These are phyloP conservation scores for Drosophila helvetica DNA, from an alignment of 2,888 invertebrate genomes.

Conservation along the genomic window DNA sequence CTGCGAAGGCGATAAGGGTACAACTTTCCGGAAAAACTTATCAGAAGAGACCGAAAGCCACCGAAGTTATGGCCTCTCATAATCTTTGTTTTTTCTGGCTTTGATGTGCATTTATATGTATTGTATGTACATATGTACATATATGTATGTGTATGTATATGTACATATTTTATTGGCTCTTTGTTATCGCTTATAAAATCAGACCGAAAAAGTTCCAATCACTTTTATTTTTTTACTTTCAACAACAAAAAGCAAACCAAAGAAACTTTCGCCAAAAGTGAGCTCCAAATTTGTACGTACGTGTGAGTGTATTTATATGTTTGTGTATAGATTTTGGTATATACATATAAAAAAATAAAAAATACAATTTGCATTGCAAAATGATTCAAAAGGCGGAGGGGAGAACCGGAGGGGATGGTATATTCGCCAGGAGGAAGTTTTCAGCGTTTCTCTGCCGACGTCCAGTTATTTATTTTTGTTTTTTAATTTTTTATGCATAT, in stretches of 20 bases:
- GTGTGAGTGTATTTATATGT: constrained; percentile 12
- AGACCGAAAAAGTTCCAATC: constrained; percentile 71
- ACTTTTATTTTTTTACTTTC: constrained; percentile 77
- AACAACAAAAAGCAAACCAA: constrained; percentile 46
- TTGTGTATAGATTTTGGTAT: constrained; percentile 41
- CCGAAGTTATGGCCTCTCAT: constrained; percentile 12
- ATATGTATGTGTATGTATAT: constrained; percentile 1
- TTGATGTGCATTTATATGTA: constrained; percentile 4
- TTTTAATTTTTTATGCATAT: constrained; percentile 71
- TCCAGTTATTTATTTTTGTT: constrained; percentile 40
- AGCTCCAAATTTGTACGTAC: constrained; percentile 38
- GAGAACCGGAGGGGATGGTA: neutral
- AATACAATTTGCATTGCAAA: constrained; percentile 77
- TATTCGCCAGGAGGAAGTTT: constrained; percentile 10
- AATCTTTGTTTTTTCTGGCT: constrained; percentile 27
- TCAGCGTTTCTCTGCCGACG: constrained; percentile 27
- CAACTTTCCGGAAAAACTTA: constrained; percentile 31
- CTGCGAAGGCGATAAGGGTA: constrained; percentile 25
- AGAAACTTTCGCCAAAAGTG: constrained; percentile 61
- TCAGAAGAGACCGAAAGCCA: neutral
- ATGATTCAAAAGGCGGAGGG: constrained; percentile 19
- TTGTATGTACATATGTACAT: neutral
- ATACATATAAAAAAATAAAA: neutral
- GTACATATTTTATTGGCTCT: constrained; percentile 50
- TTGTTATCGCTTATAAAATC: constrained; percentile 60